Evolutionary conservation across 2,888 invertebrate species (phyloP), one percentile per base, ranked within the genome.

Genomic region (Athalia rosae): DNA sequence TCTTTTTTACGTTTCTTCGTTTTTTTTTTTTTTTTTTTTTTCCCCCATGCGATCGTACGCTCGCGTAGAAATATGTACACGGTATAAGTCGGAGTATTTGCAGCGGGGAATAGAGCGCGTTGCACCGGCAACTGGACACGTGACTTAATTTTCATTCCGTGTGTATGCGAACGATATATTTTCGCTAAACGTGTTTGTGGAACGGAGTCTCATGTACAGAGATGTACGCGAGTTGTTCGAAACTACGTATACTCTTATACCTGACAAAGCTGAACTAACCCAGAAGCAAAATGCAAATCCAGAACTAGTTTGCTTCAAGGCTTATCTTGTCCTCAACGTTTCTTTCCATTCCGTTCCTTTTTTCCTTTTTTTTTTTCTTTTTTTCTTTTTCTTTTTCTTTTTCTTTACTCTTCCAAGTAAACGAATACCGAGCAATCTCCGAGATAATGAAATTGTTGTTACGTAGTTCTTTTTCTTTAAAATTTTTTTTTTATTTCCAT

Each of bases 271-370:
- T 78, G 79, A 77, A 80, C 66, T 73, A 79, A 79, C 80, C 79
- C 76, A 79, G 79, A 80, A 81, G 78, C 76, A 78, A 43, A 63
- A 82, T 81, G 81, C 77, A 79, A 81, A 82, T 81, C 76, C 64
- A 50, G 79, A 79, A 76, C 80, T 77, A 69, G 78, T 78, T 76
- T 50, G 64, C 76, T 45, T 48, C 58, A 48, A 61, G 4, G 45
- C 47, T 74, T 74, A 74, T 61, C 74, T 76, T 11, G n/a, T 58
- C n/a, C 50, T 11, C 45, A 50, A 9, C 53, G 50, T 48, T 50
- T 50, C 28, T 43, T 28, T 15, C 61, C 9, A 6, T 45, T 11
- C 47, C 9, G 9, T 50, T 50, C 61, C 59, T 15, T 64, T 43
- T 63, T 59, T n/a, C n/a, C 48, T 8, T 53, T 53, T 28, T 47